phyloP scores from a whole-genome alignment of 2,113 vertebrate genomes.

The Semicossyphus pulcher region DNA sequence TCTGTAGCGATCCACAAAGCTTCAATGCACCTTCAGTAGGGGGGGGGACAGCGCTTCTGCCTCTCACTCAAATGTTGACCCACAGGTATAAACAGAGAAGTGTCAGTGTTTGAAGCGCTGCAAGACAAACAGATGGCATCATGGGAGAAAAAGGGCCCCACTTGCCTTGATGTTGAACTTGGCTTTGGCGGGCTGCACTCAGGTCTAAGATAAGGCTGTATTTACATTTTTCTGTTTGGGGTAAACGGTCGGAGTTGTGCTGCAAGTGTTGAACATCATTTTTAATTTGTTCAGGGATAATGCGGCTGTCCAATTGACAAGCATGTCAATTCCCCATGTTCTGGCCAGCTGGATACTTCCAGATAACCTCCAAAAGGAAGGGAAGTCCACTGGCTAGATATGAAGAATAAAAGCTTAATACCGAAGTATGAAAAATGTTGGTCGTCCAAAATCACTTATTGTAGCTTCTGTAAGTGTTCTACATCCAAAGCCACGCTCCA shows the following conservation, averaged over 20 bases:
- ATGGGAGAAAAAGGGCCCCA: slow-evolving; percentile 54
- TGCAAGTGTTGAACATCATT: background rate
- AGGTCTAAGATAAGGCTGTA: slow-evolving; percentile 28
- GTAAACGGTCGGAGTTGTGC: slow-evolving; percentile 16
- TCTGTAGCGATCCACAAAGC: slow-evolving; percentile 49
- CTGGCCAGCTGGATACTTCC: background rate
- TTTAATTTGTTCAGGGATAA: slow-evolving; percentile 28
- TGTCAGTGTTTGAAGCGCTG: slow-evolving; percentile 70
- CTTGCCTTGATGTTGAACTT: slow-evolving; percentile 61
- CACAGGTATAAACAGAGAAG: slow-evolving; percentile 65
- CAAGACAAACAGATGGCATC: slow-evolving; percentile 69
- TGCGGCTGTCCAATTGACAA: background rate
- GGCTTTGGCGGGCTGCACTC: slow-evolving; percentile 30
- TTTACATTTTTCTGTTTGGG: slow-evolving; percentile 17
- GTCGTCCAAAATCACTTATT: background rate
- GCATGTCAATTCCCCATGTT: background rate
- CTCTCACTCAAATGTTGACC: slow-evolving; percentile 66
- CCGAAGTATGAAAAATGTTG: background rate
- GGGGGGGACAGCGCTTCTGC: slow-evolving; percentile 35
- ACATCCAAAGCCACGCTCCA: background rate
- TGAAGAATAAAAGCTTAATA: slow-evolving; percentile 1
- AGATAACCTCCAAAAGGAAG: slow-evolving; percentile 10
- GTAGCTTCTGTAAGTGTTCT: background rate
- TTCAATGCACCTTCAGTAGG: slow-evolving; percentile 23
- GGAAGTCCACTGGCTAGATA: background rate